These are phyloP conservation scores for Toxonevra muliebris DNA, from an alignment of 2,888 invertebrate species.

Conservation along the genomic window DNA sequence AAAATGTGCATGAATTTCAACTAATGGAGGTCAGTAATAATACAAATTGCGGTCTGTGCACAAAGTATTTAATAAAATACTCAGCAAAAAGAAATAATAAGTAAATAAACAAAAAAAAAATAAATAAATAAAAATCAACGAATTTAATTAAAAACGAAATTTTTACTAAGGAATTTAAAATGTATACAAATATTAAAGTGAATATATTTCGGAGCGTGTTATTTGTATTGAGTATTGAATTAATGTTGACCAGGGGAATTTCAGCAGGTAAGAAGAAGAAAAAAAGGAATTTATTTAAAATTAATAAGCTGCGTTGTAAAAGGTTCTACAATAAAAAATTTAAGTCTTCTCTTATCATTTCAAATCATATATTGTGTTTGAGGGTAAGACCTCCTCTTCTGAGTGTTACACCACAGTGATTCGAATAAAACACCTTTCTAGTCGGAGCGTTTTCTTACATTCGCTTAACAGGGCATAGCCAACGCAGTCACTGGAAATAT, in stretches of 20 bases:
- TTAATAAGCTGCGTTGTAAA: not conserved
- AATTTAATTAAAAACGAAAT: too few species aligned
- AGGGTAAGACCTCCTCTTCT: too few species aligned
- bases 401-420: too few species aligned
- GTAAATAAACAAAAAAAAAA: not conserved
- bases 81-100: not conserved
- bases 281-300: not conserved
- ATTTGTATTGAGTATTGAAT: not conserved
- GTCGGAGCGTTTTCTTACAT: too few species aligned
- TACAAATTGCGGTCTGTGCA: not conserved
- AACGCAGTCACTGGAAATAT: too few species aligned
- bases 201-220: too few species aligned
- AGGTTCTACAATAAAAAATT: not conserved
- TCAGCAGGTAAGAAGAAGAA: not conserved
- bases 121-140: too few species aligned
- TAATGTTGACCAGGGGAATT: not conserved
- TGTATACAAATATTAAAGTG: not conserved
- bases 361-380: too few species aligned
- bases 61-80: not conserved
- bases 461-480: too few species aligned
- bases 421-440: too few species aligned
- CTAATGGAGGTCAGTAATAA: slow-evolving; percentile 8
- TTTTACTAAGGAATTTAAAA: not conserved
- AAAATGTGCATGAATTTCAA: not conserved
- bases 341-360: too few species aligned